Percentiles rank a stretch among this genome's conserved stretches.
These are phyloP conservation scores for Ctena decussata DNA, from an alignment of 2,888 invertebrate species.

Conservation along the genomic window DNA sequence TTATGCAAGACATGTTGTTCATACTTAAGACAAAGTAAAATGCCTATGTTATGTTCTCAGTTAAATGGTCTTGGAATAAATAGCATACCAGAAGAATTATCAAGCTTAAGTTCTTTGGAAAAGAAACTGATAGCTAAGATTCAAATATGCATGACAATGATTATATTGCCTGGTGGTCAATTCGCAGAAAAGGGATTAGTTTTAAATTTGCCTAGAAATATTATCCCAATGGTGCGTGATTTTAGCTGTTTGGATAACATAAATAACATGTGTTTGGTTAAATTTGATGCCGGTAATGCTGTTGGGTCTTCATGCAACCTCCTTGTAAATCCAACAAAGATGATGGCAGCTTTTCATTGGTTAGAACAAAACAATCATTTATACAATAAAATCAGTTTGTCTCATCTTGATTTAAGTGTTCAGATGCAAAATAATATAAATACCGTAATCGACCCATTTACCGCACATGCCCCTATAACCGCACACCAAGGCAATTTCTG, in stretches of 20 bases:
- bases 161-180: constrained; percentile 52
- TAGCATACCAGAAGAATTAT: constrained; percentile 16
- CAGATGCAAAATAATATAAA: too few relatives aligned
- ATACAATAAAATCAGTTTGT: too few relatives aligned
- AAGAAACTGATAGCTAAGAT: constrained; percentile 30
- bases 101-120: constrained; percentile 16
- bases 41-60: constrained; percentile 22
- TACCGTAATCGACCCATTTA: too few relatives aligned
- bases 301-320: not conserved
- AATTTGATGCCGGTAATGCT: not conserved
- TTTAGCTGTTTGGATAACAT: not conserved
- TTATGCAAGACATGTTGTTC: constrained; percentile 4
- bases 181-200: constrained; percentile 47
- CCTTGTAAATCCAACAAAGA: not conserved
- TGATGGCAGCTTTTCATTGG: not conserved
- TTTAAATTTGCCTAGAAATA: constrained; percentile 27
- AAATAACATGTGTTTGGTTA: not conserved
- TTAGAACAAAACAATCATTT: too few relatives aligned
- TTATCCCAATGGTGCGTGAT: not conserved
- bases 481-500: too few relatives aligned
- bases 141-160: constrained; percentile 32
- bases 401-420: too few relatives aligned
- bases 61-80: constrained; percentile 22
- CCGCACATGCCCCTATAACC: too few relatives aligned
- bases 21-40: not conserved